Percentiles rank a stretch among this genome's conserved stretches.
These are phyloP conservation scores for Neoscelio sp. DNA, from an alignment of 2,888 invertebrate species.

Conservation along the genomic window DNA sequence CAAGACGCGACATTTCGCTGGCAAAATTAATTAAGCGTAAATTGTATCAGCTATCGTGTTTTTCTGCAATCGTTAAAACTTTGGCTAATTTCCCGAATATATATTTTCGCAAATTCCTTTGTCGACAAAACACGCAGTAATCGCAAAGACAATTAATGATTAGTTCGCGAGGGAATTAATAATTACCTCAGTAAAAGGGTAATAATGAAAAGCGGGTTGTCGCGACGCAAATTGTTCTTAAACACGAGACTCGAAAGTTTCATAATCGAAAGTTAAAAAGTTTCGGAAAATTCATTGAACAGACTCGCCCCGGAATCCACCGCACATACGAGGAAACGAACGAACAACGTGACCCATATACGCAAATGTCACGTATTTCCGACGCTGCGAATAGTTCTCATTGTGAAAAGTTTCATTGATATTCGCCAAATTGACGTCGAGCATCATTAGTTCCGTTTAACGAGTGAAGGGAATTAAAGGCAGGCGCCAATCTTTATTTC, in stretches of 20 bases:
- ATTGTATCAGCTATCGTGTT: constrained; percentile 33
- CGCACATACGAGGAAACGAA: constrained; percentile 30
- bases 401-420: constrained; percentile 65
- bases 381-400: constrained; percentile 56
- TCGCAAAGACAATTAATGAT: constrained; percentile 28
- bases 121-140: neutral
- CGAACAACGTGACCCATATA: constrained; percentile 51
- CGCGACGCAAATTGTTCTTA: constrained; percentile 13
- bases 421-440: constrained; percentile 59
- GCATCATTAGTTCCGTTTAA: constrained; percentile 63
- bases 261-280: neutral
- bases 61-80: constrained; percentile 34
- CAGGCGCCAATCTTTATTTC: constrained; percentile 53
- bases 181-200: constrained; percentile 1
- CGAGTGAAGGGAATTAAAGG: constrained; percentile 57
- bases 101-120: constrained; percentile 13
- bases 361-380: constrained; percentile 64
- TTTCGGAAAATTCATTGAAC: constrained; percentile 45
- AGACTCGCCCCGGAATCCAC: constrained; percentile 24
- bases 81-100: constrained; percentile 20
- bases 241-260: constrained; percentile 6
- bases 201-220: constrained; percentile 13
- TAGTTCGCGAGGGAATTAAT: constrained; percentile 13
- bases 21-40: constrained; percentile 43
- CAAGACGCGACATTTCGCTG: constrained; percentile 24